Conservation (phyloP, 2,113 vertebrate genomes). For the Hemichromis elongatus region DNA sequence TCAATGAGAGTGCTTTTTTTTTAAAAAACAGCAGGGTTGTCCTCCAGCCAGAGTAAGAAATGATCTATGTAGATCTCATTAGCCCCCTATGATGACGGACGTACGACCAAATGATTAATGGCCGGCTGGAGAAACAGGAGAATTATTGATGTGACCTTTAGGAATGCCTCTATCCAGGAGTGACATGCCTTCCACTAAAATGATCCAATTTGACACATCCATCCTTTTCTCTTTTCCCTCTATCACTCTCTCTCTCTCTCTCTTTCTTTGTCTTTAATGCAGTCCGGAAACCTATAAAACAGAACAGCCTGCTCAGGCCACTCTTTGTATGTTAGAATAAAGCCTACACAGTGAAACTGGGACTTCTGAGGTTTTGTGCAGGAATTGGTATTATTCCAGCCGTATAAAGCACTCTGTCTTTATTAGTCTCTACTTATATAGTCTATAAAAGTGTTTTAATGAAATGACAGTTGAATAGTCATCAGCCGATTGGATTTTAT, state of each 20-base stretch:
- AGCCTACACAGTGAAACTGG: neutral
- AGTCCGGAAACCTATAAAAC: neutral
- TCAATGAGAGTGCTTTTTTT: slow-evolving; percentile 40
- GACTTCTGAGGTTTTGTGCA: neutral
- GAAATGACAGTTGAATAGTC: slow-evolving; percentile 26
- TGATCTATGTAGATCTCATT: slow-evolving; percentile 71
- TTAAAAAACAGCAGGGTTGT: slow-evolving; percentile 33
- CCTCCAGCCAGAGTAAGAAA: slow-evolving; percentile 42
- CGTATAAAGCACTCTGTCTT: neutral
- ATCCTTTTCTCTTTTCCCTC: slow-evolving; percentile 14
- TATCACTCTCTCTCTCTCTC: neutral
- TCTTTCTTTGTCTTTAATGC: neutral
- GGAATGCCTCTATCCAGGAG: slow-evolving; percentile 32
- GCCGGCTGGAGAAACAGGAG: slow-evolving; percentile 38
- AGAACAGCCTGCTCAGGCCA: neutral
- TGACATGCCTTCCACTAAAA: slow-evolving; percentile 27
- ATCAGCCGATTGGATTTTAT: slow-evolving; percentile 45
- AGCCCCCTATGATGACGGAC: slow-evolving; percentile 65
- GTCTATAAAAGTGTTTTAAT: slow-evolving; percentile 32
- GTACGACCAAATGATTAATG: slow-evolving; percentile 62
- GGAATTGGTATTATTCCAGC: neutral
- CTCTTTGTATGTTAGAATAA: neutral
- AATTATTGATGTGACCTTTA: slow-evolving; percentile 71
- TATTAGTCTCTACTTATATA: slow-evolving; percentile 17
- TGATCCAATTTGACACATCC: slow-evolving; percentile 56